Evolutionary conservation across 1,140 invertebrate genomes (phyloP).

Genomic region (Lasioglossum albipes): DNA sequence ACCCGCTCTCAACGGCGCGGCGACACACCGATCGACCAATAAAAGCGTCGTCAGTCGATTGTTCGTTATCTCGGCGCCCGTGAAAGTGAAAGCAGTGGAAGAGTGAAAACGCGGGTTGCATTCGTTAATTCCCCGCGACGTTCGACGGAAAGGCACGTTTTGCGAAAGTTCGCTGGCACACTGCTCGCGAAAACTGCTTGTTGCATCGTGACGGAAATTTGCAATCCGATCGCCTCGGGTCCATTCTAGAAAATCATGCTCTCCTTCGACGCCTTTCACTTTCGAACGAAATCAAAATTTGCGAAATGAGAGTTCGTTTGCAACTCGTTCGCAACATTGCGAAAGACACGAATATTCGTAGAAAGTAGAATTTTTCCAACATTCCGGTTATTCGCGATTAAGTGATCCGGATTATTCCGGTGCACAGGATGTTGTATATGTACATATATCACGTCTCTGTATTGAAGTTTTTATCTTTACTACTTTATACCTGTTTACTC

Average conservation of each 20-base stretch:
- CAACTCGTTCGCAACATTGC: no score
- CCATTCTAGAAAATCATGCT: not conserved
- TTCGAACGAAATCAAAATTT: not conserved
- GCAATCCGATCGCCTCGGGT: not conserved
- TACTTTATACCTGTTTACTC: not conserved
- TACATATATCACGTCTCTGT: not conserved
- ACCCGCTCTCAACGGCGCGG: not conserved
- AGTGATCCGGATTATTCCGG: not conserved
- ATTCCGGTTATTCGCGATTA: no score
- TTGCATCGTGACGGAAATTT: constrained; percentile 1
- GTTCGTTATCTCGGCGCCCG: constrained; percentile 11
- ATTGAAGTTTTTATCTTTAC: constrained; percentile 11
- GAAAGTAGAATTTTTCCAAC: no score
- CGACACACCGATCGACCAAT: not conserved
- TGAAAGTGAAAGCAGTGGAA: constrained; percentile 39
- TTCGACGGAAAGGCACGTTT: not conserved
- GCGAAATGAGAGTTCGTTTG: no score
- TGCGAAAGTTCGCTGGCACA: constrained; percentile 27
- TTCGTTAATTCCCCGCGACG: constrained; percentile 5
- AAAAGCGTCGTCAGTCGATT: constrained; percentile 13
- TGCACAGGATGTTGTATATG: not conserved
- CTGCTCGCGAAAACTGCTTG: not conserved
- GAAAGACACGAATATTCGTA: no score
- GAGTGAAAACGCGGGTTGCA: constrained; percentile 12
- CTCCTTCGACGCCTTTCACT: not conserved